These are phyloP conservation scores for Sarcophaga rosellei DNA, from an alignment of 2,888 invertebrate species.

Conservation along the genomic window DNA sequence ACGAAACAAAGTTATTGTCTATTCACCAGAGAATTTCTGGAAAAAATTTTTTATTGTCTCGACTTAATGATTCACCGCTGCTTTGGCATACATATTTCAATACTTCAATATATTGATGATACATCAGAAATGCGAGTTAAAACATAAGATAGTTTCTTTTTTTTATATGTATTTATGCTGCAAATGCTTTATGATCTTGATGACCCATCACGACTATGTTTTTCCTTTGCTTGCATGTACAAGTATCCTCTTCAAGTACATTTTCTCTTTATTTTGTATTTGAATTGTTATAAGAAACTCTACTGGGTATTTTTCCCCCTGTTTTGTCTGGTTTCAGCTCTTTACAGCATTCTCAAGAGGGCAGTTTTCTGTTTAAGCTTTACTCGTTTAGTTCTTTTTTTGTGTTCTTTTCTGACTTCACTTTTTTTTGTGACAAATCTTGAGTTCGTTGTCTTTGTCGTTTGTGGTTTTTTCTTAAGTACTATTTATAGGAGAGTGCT, in stretches of 20 bases:
- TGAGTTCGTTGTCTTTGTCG: slow-evolving; percentile 27
- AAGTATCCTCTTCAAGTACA: neutral
- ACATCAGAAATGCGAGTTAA: slow-evolving; percentile 51
- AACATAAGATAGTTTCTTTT: slow-evolving; percentile 42
- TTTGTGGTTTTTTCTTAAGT: slow-evolving; percentile 54
- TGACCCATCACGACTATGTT: slow-evolving; percentile 64
- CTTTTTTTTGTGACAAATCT: neutral
- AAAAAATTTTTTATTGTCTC: slow-evolving; percentile 11
- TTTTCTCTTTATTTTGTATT: slow-evolving; percentile 16
- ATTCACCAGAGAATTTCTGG: slow-evolving; percentile 42
- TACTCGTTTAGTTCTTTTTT: neutral
- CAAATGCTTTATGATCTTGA: slow-evolving; percentile 60
- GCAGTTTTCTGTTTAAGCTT: slow-evolving; percentile 47
- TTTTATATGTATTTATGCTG: slow-evolving; percentile 12
- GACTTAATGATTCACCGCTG: neutral
- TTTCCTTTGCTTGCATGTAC: slow-evolving; percentile 22
- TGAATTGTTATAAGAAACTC: slow-evolving; percentile 50
- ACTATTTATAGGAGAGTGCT: slow-evolving; percentile 16
- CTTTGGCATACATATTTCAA: slow-evolving; percentile 20
- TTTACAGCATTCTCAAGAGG: slow-evolving; percentile 50
- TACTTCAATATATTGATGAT: slow-evolving; percentile 58
- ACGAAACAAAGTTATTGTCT: slow-evolving; percentile 49
- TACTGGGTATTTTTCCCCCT: slow-evolving; percentile 27
- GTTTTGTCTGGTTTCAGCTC: slow-evolving; percentile 10
- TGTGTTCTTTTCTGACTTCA: too few species aligned